Percentiles rank a stretch among this genome's conserved stretches.
Conservation (phyloP, 2,888 invertebrate genomes). For the Mactromeris polynyma region DNA sequence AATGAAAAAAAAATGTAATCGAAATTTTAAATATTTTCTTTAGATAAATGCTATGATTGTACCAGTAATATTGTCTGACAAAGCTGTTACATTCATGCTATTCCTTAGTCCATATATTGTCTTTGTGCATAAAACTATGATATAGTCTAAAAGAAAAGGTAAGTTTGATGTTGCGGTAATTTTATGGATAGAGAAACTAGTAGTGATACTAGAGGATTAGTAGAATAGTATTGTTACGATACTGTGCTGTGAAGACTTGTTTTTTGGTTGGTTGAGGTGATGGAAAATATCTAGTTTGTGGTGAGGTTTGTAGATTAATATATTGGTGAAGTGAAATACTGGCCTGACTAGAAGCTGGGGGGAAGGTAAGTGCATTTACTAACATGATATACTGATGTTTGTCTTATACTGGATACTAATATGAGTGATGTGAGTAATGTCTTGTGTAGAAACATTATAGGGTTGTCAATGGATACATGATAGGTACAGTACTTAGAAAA, state of each 20-base stretch:
- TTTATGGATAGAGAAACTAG: background rate
- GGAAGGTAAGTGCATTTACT: slow-evolving; percentile 2
- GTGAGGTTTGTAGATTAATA: slow-evolving; percentile 20
- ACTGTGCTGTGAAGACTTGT: background rate
- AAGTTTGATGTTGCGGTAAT: background rate
- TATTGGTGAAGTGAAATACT: background rate
- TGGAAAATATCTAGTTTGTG: background rate
- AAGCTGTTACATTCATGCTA: too few species aligned
- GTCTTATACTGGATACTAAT: background rate
- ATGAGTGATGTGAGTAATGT: background rate
- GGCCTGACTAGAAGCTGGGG: background rate
- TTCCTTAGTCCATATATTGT: background rate
- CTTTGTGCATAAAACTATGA: background rate
- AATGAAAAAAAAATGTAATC: background rate
- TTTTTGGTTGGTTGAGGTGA: background rate
- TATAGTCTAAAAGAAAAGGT: background rate
- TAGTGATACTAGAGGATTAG: background rate
- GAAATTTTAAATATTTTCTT: background rate
- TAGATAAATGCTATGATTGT: background rate
- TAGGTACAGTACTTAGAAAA: too few species aligned
- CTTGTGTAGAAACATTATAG: too few species aligned
- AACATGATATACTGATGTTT: background rate
- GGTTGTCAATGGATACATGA: too few species aligned
- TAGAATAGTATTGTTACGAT: background rate
- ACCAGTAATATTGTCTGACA: too few species aligned